Base-by-base conservation (phyloP, 2,888 invertebrate genomes). In the Autographa gamma region DNA sequence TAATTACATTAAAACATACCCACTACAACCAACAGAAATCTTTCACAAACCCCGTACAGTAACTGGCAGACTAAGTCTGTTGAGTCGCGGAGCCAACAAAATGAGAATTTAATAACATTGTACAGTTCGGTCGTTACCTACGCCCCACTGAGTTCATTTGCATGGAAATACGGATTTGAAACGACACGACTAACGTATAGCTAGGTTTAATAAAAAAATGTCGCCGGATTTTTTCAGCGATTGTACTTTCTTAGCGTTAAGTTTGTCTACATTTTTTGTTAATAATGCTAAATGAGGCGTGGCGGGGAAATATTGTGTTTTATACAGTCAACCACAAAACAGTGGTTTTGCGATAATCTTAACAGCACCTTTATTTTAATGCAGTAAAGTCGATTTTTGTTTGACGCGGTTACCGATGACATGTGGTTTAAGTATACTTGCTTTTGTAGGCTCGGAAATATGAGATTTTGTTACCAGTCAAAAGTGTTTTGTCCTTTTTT, bases 101-200 rank as follows among this genome's bases (percentile, higher is more conserved):
- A 86, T 83, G 84, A 82, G 80, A 80, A 81, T 86, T 86, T 85
- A 86, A 86, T 86, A 84, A 79, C 77, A 80, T 66, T 78, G 80
- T 77, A 71, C 79, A 69, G 79, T 69, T 73, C 56, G 63, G 63
- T 79, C 78, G 79, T 73, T 81, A 76, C 77, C 70, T 60, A 43
- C 76, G 63, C 77, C 73, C 71, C 80, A 71, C 73, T 69, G 78
- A 52, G 60, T 82, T 85, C 81, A 84, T 86, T 86, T 86, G 80
- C 83, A 86, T 86, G 80, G 75, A 83, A 86, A 86, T 85, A 81
- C 82, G 82, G 78, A 79, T 85, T 81, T 82, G 66, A 73, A 77
- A 74, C 75, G 80, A 71, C 81, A 75, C 67, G 69, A 72, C 74
- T 76, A 73, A 66, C 69, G 73, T 73, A 67, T 60, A 66, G 38